Base-by-base conservation (phyloP, 2,888 invertebrate genomes). In the Agapostemon virescens region DNA sequence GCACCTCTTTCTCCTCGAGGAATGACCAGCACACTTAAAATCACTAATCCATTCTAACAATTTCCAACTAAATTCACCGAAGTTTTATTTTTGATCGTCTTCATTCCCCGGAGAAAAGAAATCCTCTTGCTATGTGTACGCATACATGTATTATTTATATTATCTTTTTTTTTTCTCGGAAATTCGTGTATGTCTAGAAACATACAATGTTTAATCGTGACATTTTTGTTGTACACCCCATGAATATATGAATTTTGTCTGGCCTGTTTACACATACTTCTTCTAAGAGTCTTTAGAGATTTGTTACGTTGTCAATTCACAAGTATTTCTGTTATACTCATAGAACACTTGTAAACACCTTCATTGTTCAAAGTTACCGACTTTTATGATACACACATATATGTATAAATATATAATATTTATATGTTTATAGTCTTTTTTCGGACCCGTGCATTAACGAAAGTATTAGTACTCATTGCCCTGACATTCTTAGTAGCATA, bases 401-500 rank as follows among this genome's bases (percentile, higher is more conserved):
- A 26, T 55, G 26, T 55, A 55, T 20, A 52, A 20, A 49, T n/a
- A 49, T 49, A 49, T 49, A 45, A 49, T 49, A n/a, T 49, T 49
- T 49, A n/a, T 49, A 49, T n/a, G 11, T 49, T 49, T 49, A n/a
- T 49, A 26, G 5, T 26, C 68, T 75, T 75, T 11, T 72, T 36
- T 58, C 74, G n/a, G 66, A 83, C 61, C 55, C 74, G 83, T 68
- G 40, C 75, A 79, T 69, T 75, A 84, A 79, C 58, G 42, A 83
- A 81, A 79, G 67, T 81, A 85, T 86, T 84, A 87, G 81, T 83
- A 87, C 69, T 77, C 85, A 69, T 69, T 79, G 69, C 74, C 81
- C 82, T 87, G 86, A 83, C 63, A 83, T 75, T 87, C 79, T 81
- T 85, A 88, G 83, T 85, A 88, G 86, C 83, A 83, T 84, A 87